Evolutionary conservation across 1,140 invertebrate species (phyloP).

Genomic region (Neocloeon triangulifer): DNA sequence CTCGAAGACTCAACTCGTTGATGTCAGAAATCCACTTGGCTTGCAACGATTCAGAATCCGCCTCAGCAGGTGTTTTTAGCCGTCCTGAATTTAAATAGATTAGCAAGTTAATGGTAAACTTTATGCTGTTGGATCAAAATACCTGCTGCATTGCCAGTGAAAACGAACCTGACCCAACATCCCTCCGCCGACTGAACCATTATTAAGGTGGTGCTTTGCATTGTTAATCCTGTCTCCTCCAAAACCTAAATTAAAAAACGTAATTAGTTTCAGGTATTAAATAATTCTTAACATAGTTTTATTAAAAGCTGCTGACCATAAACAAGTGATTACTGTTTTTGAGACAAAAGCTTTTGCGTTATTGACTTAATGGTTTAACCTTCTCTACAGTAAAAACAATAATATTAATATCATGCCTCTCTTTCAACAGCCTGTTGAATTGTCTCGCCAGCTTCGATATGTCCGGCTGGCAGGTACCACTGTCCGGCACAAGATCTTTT

Average conservation of each 20-base stretch:
- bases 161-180: constrained; percentile 79
- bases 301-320: too few relatives aligned
- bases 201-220: constrained; percentile 62
- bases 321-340: too few relatives aligned
- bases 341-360: too few relatives aligned
- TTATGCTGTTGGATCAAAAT: too few relatives aligned
- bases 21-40: constrained; percentile 71
- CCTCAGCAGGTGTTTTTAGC: constrained; percentile 69
- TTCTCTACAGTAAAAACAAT: too few relatives aligned
- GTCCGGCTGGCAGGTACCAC: constrained; percentile 88
- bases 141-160: constrained; percentile 43
- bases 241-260: too few relatives aligned
- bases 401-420: too few relatives aligned
- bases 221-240: constrained; percentile 82
- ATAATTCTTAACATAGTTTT: too few relatives aligned
- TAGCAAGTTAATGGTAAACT: too few relatives aligned
- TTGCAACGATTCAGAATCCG: constrained; percentile 80
- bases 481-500: constrained; percentile 78
- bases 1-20: constrained; percentile 47
- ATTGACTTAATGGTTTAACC: too few relatives aligned
- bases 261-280: too few relatives aligned
- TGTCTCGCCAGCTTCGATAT: too few relatives aligned
- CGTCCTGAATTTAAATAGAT: constrained; percentile 18
- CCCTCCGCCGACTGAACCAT: constrained; percentile 66
- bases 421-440: constrained; percentile 72